Evolutionary conservation across 2,888 invertebrate species (phyloP), one percentile per base, ranked within the genome.

Genomic region (Hipparchia sbordonii): DNA sequence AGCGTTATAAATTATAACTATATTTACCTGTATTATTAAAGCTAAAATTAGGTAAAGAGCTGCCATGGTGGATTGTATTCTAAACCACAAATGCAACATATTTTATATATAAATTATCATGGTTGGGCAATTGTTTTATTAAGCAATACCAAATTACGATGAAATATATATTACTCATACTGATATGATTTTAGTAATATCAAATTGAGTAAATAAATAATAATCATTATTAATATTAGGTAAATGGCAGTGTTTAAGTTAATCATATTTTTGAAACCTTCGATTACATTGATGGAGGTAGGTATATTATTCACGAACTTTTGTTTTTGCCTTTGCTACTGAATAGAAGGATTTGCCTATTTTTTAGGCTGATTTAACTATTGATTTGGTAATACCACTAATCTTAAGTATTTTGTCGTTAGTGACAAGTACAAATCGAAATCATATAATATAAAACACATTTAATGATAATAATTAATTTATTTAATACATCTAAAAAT

Each of bases 1-100:
- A 59, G n/a, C 60, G 62, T 72, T 48, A 54, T 59, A 46, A 39
- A 10, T 39, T 6, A 10, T 23, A 7, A 68, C 66, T 52, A 63
- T 65, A 72, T 56, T 88, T 88, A 92, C 92, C 92, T 92, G 91
- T 74, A 89, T 79, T 61, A 89, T 78, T 79, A 92, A 79, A 72
- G 85, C 87, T 80, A 92, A 77, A 78, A 89, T 79, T 79, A 91
- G 80, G 83, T 86, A 86, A 76, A 84, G 79, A 66, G 84, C 82
- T 78, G 86, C 84, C 92, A 92, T 92, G 85, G 73, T 88, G 85
- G 79, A 70, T 70, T 79, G 75, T 80, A 78, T 69, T 76, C 66
- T 65, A 70, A 72, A 23, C 67, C 51, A 67, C 46, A 71, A 48
- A 61, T 12, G 54, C 74, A 77, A 74, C 77, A 77, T 80, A 80